Conservation (phyloP, 2,113 vertebrate species). For the Hippocampus comes region DNA sequence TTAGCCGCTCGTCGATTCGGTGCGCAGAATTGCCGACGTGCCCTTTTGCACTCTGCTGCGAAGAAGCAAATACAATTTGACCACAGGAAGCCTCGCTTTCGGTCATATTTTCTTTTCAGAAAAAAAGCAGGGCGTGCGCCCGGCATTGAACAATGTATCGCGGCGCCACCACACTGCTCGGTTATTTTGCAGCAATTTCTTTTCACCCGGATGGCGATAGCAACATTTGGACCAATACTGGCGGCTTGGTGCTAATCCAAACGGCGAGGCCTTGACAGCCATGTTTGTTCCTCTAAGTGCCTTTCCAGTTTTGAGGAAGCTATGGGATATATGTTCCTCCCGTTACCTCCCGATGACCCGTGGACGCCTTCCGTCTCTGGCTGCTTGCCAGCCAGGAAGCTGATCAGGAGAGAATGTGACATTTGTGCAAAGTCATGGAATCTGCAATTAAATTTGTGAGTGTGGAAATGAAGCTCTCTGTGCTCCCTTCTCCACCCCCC, state of each 20-base stretch:
- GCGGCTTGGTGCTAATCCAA: not conserved
- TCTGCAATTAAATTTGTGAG: constrained; percentile 85
- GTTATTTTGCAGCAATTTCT: not conserved
- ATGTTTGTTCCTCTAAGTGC: not conserved
- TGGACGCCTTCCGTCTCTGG: constrained; percentile 83
- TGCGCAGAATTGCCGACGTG: not conserved
- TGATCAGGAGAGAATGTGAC: constrained; percentile 93
- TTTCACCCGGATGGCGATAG: not conserved
- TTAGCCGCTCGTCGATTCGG: not conserved
- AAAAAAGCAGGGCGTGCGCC: too few relatives aligned
- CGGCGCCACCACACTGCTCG: not conserved
- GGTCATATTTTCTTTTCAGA: too few relatives aligned
- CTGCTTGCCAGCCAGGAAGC: constrained; percentile 77
- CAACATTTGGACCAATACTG: not conserved
- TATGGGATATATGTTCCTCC: constrained; percentile 60
- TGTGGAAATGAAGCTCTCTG: constrained; percentile 74
- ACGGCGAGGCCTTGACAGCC: not conserved
- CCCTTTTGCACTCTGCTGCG: not conserved
- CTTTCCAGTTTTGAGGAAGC: constrained; percentile 40
- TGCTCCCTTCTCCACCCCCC: constrained; percentile 63
- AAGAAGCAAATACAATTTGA: not conserved
- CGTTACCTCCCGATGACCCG: constrained; percentile 63
- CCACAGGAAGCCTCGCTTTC: not conserved
- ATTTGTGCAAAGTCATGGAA: constrained; percentile 92
- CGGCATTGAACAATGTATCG: not conserved